Conservation (phyloP, 2,113 vertebrate genomes). For the Clarias macrocephalus region DNA sequence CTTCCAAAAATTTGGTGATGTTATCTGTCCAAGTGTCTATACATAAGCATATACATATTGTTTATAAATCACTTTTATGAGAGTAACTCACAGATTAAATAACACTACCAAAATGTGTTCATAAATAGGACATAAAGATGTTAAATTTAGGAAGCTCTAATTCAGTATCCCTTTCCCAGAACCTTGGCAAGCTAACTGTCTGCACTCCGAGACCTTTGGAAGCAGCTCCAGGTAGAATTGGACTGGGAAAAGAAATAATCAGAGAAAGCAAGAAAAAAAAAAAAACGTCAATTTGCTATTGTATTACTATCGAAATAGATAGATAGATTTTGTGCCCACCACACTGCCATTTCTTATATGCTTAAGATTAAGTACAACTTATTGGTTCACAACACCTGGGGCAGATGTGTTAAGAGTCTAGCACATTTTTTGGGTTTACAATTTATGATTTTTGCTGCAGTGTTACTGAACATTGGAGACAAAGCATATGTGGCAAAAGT, state of each 20-base stretch:
- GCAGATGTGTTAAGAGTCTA: background rate
- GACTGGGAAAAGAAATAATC: constrained; percentile 19
- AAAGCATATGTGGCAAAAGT: background rate
- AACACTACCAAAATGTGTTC: constrained; percentile 3
- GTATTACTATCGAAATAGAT: background rate
- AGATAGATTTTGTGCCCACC: too few species aligned
- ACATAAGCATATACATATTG: background rate
- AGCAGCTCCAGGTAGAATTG: constrained; percentile 30
- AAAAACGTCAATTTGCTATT: background rate
- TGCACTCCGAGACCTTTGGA: background rate
- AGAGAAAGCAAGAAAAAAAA: background rate
- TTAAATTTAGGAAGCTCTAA: background rate
- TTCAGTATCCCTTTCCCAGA: constrained; percentile 23
- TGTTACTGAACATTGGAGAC: background rate
- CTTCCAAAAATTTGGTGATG: constrained; percentile 19
- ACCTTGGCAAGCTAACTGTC: constrained; percentile 22
- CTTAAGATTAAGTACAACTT: background rate
- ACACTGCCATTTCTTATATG: background rate
- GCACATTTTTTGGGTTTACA: background rate
- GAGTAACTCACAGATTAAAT: background rate
- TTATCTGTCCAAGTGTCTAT: constrained; percentile 3
- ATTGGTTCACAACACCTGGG: background rate
- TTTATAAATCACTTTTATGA: background rate
- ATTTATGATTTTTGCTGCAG: background rate
- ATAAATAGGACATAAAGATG: constrained; percentile 4